Conservation (phyloP, 2,888 invertebrate species). For the Tenodera sinensis region DNA sequence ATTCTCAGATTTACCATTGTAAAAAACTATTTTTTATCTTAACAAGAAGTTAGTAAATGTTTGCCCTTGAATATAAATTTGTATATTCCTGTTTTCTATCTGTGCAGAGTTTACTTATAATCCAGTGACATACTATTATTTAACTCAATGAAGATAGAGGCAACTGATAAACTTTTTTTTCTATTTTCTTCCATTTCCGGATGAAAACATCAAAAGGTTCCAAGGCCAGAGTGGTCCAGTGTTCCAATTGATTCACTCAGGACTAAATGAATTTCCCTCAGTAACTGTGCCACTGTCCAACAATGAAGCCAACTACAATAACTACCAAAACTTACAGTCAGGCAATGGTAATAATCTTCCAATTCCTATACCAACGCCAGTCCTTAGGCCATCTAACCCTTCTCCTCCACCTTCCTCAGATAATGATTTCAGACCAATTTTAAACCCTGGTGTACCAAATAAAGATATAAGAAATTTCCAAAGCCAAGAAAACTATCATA, state of each 20-base stretch:
- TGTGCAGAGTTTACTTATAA: neutral
- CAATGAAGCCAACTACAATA: constrained; percentile 16
- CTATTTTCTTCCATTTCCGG: constrained; percentile 1
- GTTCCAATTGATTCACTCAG: constrained; percentile 14
- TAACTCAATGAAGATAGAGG: neutral
- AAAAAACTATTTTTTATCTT: too few relatives aligned
- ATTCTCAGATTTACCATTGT: too few relatives aligned
- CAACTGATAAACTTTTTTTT: constrained; percentile 9
- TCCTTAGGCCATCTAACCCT: neutral
- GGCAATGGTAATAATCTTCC: neutral
- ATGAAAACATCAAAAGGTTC: constrained; percentile 8
- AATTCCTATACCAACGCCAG: neutral
- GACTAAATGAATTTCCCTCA: constrained; percentile 9
- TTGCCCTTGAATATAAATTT: too few relatives aligned
- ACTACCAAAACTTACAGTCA: neutral
- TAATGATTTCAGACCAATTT: constrained; percentile 12
- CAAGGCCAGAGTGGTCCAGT: constrained; percentile 22
- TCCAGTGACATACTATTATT: neutral
- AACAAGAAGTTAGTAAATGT: too few relatives aligned
- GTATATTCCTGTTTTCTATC: neutral
- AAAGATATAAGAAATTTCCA: constrained; percentile 4
- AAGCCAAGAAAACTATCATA: constrained; percentile 14
- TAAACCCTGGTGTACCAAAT: constrained; percentile 10
- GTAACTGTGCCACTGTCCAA: constrained; percentile 1
- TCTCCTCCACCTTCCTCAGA: constrained; percentile 9